phyloP scores from a whole-genome alignment of 2,113 vertebrate genomes.

The Amphilophus citrinellus region DNA sequence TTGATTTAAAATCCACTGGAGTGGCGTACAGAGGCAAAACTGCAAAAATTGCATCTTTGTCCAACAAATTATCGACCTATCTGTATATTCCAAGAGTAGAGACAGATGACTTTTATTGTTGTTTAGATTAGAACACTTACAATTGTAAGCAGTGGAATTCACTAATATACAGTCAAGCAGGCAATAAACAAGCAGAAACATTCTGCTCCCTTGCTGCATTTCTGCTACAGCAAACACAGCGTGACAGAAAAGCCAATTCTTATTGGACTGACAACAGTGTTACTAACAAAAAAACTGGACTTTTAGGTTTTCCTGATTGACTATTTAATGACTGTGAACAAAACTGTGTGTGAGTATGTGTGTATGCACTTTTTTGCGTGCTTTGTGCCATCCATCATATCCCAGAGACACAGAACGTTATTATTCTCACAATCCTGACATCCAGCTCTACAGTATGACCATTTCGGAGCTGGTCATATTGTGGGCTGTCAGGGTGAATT shows the following conservation, averaged over 20 bases:
- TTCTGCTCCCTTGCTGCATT: not conserved
- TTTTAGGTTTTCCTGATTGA: conserved; percentile 10
- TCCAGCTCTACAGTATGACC: conserved; percentile 10
- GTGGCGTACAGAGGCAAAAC: not conserved
- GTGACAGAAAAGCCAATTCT: conserved; percentile 23
- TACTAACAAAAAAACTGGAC: conserved; percentile 18
- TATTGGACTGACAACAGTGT: conserved; percentile 19
- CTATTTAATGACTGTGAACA: conserved; percentile 34
- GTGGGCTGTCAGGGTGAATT: conserved; percentile 66
- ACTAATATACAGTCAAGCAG: not conserved
- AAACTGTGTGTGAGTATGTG: conserved; percentile 26
- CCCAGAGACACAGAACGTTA: conserved; percentile 30
- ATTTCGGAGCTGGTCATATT: conserved; percentile 50
- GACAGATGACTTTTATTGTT: not conserved
- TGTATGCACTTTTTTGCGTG: not conserved
- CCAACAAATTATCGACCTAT: not conserved
- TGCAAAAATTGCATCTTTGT: not conserved
- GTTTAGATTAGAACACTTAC: not conserved
- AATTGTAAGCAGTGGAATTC: not conserved
- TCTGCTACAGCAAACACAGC: not conserved
- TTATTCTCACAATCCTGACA: conserved; percentile 38
- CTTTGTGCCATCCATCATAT: conserved; percentile 15
- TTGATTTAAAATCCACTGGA: not conserved
- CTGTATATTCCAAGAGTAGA: not conserved
- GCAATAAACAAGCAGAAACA: conserved; percentile 12